Base-by-base conservation (phyloP, 2,113 vertebrate species). In the Ploceus nigricollis region DNA sequence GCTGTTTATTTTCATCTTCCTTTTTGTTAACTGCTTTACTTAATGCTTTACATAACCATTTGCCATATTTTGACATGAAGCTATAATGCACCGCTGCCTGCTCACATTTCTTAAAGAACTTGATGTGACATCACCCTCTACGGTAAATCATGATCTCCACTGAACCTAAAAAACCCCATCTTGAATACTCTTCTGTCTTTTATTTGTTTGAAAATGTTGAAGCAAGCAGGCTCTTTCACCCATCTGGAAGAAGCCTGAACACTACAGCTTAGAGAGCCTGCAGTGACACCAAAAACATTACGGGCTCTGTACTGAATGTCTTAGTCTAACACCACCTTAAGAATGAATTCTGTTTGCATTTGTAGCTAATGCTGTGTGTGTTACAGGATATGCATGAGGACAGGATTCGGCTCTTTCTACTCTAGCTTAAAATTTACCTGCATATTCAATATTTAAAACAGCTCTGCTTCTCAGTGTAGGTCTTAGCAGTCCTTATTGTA, bases 1-100 rank as follows among this genome's bases (percentile, higher is more conserved):
- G 42, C 71, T 96, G 75, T 90, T 96, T 96, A 95, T 95, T 96
- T 97, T 97, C 93, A 90, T 95, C 90, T 90, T 94, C 56, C 56
- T 77, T 89, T 94, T 90, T 96, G 79, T 95, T 88, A 93, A 83
- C 76, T 81, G 56, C 78, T 93, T 96, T 83, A 75, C 85, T 93
- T 93, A 94, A 92, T 77, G 85, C 76, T 94, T 95, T 96, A 77
- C 86, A 86, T 89, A 96, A 83, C 64, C 15, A 11, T 92, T 94
- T 95, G 79, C 93, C n/a, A 4, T 92, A 88, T 88, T 96, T 94
- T 8, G 30, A 87, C 39, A 30, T n/a, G 76, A 70, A 88, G 58
- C 50, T 66, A 33, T 70, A 90, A 86, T 60, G 58, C 54, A 35
- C 68, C 60, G 68, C 82, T 90, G 82, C 88, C 72, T 91, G 63